A percentile compares a stretch with the other conserved stretches of the same genome.
phyloP scores from a whole-genome alignment of 92 coral and sea anemone species.

The Scolanthus callimorphus region DNA sequence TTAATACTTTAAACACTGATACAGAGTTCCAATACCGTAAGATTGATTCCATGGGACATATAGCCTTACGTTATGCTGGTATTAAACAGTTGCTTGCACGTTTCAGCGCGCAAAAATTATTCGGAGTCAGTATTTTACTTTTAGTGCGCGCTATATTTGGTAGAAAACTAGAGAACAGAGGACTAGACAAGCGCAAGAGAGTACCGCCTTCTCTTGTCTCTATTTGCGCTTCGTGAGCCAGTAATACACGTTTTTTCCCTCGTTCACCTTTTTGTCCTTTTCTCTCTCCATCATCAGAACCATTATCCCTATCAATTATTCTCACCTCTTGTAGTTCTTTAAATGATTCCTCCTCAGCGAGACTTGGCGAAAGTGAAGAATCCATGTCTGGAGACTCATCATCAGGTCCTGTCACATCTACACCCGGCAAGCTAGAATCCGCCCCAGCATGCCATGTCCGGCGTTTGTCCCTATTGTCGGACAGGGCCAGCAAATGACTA shows the following conservation, averaged over 20 bases:
- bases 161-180: too few relatives aligned
- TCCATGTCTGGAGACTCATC: slow-evolving; percentile 66
- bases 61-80: too few relatives aligned
- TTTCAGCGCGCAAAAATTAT: too few relatives aligned
- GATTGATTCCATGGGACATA: too few relatives aligned
- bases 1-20: too few relatives aligned
- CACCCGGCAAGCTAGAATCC: slow-evolving; percentile 5
- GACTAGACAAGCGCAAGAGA: too few relatives aligned
- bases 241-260: background rate
- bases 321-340: slow-evolving; percentile 78
- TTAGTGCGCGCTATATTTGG: too few relatives aligned
- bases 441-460: slow-evolving; percentile 26
- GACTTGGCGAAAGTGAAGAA: slow-evolving; percentile 39
- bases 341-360: slow-evolving; percentile 73
- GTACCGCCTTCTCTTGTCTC: too few relatives aligned
- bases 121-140: too few relatives aligned
- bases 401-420: slow-evolving; percentile 48
- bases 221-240: background rate
- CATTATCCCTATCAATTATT: background rate
- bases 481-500: background rate
- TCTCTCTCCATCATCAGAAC: background rate
- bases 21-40: too few relatives aligned
- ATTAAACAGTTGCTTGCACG: too few relatives aligned
- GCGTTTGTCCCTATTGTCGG: slow-evolving; percentile 4
- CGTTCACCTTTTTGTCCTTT: background rate